These are phyloP conservation scores for Athrips mouffetella DNA, from an alignment of 2,888 invertebrate species.

Conservation along the genomic window DNA sequence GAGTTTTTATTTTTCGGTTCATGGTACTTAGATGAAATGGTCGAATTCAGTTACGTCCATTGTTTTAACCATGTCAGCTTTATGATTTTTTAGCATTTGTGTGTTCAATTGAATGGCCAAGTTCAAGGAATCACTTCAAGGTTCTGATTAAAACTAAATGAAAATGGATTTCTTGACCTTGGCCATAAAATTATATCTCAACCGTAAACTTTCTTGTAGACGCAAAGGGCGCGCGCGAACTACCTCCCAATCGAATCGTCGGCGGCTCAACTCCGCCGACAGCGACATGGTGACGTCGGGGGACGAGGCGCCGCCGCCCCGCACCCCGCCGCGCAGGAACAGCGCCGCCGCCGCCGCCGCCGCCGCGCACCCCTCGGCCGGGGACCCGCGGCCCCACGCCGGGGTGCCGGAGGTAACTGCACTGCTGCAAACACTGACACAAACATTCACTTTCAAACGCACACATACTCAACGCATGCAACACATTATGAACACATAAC, in stretches of 20 bases:
- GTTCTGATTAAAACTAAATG: not conserved
- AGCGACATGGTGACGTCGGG: constrained; percentile 86
- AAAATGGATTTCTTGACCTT: not conserved
- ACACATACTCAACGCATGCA: too few relatives aligned
- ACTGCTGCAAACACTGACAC: not conserved
- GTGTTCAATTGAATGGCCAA: too few relatives aligned
- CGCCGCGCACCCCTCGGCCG: too few relatives aligned
- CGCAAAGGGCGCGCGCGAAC: constrained; percentile 83
- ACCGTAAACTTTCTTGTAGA: constrained; percentile 40
- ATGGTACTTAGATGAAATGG: too few relatives aligned
- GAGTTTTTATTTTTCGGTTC: too few relatives aligned
- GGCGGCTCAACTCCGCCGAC: constrained; percentile 86
- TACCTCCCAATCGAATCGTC: constrained; percentile 79
- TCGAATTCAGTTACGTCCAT: too few relatives aligned
- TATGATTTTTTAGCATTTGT: too few relatives aligned
- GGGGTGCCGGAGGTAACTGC: constrained; percentile 11
- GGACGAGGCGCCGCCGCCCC: constrained; percentile 80
- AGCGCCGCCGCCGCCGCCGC: constrained; percentile 25
- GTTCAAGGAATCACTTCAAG: not conserved
- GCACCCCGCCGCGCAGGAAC: constrained; percentile 70
- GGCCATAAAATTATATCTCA: not conserved
- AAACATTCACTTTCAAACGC: too few relatives aligned
- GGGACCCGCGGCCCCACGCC: not conserved
- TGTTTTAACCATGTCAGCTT: too few relatives aligned
- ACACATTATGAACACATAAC: too few relatives aligned